A percentile compares a stretch with the other conserved stretches of the same genome.
These are phyloP conservation scores for Calcarius lapponicus DNA, from an alignment of 2,797 vertebrate genomes.

Conservation along the genomic window DNA sequence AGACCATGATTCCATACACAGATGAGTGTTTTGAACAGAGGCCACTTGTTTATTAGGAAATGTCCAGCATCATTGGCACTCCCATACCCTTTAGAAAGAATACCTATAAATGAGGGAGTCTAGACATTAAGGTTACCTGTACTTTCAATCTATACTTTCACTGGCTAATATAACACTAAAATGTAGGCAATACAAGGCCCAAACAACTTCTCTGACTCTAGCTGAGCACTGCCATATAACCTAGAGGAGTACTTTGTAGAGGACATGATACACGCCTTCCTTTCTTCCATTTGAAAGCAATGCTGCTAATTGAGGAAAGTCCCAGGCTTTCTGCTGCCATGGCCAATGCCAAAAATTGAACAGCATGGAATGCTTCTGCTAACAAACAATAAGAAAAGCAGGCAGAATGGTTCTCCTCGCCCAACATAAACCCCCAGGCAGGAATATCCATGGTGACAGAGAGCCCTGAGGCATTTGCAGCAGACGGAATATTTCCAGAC, in stretches of 20 bases:
- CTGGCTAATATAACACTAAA: neutral
- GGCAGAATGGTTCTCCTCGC: neutral
- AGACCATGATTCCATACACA: neutral
- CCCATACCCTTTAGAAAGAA: neutral
- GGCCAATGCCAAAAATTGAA: neutral
- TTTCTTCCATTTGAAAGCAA: neutral
- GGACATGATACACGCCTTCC: rapidly evolving
- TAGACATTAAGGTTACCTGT: neutral
- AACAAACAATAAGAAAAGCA: neutral
- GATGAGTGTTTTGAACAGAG: neutral
- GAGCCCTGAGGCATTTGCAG: conserved; percentile 1
- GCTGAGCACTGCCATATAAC: neutral
- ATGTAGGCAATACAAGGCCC: neutral
- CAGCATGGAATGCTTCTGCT: neutral
- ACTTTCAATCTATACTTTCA: neutral
- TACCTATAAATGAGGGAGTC: neutral
- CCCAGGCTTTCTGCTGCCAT: neutral
- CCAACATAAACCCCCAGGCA: neutral
- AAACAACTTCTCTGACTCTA: neutral
- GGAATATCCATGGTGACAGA: neutral
- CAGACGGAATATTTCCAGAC: conserved; percentile 42
- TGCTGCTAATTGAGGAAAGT: neutral
- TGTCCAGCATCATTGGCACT: neutral
- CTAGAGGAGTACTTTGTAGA: neutral
- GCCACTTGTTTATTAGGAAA: neutral